Base-by-base conservation (phyloP, 2,888 invertebrate genomes). In the Diachrysia chrysitis region DNA sequence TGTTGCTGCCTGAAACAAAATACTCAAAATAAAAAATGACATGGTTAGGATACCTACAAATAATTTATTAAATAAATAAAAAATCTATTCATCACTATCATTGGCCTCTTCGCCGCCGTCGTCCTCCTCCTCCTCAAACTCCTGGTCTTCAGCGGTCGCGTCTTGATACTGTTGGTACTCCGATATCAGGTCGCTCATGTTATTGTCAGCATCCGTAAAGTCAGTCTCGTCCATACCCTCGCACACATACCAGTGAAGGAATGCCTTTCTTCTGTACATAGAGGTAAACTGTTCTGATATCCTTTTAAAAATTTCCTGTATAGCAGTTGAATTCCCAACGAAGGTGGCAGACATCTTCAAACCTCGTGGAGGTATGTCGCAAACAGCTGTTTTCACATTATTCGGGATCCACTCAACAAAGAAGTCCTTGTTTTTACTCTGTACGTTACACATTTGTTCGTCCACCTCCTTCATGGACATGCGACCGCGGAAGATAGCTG, bases 141-240 rank as follows among this genome's bases (percentile, higher is more conserved):
- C 98, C 60, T 97, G 97, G 81, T 97, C 97, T 84, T 98, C 98
- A 71, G 97, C 97, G 17, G 97, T 97, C 12, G 98, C 98, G 86
- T 98, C 98, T 91, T 98, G 98, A 90, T 98, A 98, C 90, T 98
- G 98, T 89, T 98, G 98, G 89, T 98, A 98, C 90, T 98, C 98
- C 1, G 98, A 98, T 58, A 98, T 97, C 85, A 98, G 92, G 87
- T 98, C 98, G 85, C 97, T 98, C 97, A 99, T 97, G 95, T 99
- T 99, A 85, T 98, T 98, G 88, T 99, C 99, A 2, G 99, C 99
- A 88, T 99, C 99, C 17, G 98, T 98, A 93, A 99, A 99, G 90
- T 99, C 99, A 96, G 97, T 97, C 91, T 98, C 98, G 87, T 99
- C 98, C 99, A 99, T 99, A 63, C 99, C 99, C 90, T 99, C 99